Evolutionary conservation across 2,888 invertebrate species (phyloP).

Genomic region (Drosophila nr. fundita): DNA sequence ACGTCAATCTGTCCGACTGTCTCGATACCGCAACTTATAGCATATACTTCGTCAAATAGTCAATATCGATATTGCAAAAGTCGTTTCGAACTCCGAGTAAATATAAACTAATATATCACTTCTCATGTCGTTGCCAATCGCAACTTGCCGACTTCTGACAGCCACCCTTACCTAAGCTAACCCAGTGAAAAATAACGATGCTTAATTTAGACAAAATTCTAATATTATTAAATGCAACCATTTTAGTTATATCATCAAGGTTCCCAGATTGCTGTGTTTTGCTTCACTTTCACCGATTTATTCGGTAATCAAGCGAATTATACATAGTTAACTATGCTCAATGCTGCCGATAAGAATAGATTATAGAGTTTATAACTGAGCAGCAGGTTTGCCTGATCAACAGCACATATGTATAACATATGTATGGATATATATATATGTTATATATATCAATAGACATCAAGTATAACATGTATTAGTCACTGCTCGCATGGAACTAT

Average conservation of each 20-base stretch:
- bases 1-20: no score
- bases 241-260: neutral
- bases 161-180: neutral
- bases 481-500: conserved; percentile 23
- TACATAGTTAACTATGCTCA: neutral
- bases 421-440: neutral
- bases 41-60: neutral
- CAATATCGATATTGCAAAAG: neutral
- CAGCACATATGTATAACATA: neutral
- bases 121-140: neutral
- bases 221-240: neutral
- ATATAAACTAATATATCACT: neutral
- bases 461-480: conserved; percentile 17
- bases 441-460: neutral
- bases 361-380: neutral
- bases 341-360: conserved; percentile 1
- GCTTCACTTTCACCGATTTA: neutral
- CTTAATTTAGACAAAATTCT: neutral
- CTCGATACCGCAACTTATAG: no score
- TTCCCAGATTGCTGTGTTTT: neutral
- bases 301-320: neutral
- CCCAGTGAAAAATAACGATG: neutral
- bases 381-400: neutral
- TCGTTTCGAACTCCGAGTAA: neutral
- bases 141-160: neutral